Conservation (phyloP, 1,140 invertebrate species). For the Drosophila burlai region DNA sequence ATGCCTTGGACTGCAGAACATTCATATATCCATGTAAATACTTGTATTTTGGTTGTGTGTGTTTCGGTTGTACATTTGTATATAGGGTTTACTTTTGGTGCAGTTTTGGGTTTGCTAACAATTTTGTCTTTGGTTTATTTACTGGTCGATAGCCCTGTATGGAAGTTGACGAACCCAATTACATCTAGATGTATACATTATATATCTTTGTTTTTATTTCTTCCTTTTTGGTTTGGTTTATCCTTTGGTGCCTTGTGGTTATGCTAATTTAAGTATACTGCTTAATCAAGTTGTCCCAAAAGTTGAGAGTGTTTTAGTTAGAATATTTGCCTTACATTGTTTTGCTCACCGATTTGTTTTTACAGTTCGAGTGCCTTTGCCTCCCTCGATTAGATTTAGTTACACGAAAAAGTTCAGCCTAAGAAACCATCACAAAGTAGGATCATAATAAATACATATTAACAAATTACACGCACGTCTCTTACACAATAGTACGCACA, state of each 20-base stretch:
- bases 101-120: conserved; percentile 64
- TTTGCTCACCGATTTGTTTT: conserved; percentile 51
- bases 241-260: conserved; percentile 61
- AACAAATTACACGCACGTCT: conserved; percentile 50
- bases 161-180: conserved; percentile 61
- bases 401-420: conserved; percentile 78
- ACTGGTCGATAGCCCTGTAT: conserved; percentile 77
- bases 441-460: conserved; percentile 75
- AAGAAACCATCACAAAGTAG: conserved; percentile 83
- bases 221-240: conserved; percentile 15
- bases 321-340: conserved; percentile 74
- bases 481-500: conserved; percentile 41
- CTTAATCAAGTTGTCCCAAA: conserved; percentile 61
- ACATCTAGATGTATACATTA: conserved; percentile 29
- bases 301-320: conserved; percentile 61
- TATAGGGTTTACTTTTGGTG: conserved; percentile 61
- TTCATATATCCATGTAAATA: conserved; percentile 39
- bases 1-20: conserved; percentile 26
- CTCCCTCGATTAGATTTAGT: conserved; percentile 69
- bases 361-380: conserved; percentile 42
- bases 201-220: conserved; percentile 12
- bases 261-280: conserved; percentile 57
- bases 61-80: conserved; percentile 37
- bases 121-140: conserved; percentile 35
- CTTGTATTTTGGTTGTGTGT: conserved; percentile 25